Evolutionary conservation across 2,797 vertebrate genomes (phyloP).

Genomic region (Aeoliscus strigatus): DNA sequence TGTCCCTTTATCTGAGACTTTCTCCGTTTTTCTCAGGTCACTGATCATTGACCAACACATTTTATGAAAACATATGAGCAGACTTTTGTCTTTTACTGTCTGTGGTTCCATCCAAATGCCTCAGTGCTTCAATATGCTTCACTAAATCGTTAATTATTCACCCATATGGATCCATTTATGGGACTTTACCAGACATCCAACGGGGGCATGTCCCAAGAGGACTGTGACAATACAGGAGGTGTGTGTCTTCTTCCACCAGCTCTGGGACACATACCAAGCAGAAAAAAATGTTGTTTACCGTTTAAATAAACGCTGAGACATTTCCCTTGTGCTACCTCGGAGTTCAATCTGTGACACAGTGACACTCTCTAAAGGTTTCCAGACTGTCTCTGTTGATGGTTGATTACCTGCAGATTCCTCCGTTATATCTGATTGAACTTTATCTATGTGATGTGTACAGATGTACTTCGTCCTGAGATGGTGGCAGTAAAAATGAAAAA

Average conservation of each 20-base stretch:
- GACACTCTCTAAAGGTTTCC: slow-evolving; percentile 1
- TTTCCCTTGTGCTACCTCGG: slow-evolving; percentile 25
- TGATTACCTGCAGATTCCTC: slow-evolving; percentile 9
- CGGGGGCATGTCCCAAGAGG: slow-evolving; percentile 1
- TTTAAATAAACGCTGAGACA: slow-evolving; percentile 40
- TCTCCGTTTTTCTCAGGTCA: too few species aligned
- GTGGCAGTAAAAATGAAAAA: too few species aligned
- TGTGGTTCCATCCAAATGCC: too few species aligned
- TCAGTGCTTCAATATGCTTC: too few species aligned
- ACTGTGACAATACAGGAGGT: too few species aligned
- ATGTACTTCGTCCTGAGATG: too few species aligned
- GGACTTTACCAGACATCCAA: background rate
- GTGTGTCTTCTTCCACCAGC: slow-evolving; percentile 3
- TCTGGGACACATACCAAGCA: slow-evolving; percentile 1
- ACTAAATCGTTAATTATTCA: background rate
- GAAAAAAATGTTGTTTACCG: slow-evolving; percentile 49
- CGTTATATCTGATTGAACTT: background rate
- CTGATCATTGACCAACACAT: too few species aligned
- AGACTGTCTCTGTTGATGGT: slow-evolving; percentile 1
- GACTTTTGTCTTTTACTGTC: too few species aligned
- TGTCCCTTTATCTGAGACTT: too few species aligned
- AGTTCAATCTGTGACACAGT: slow-evolving; percentile 13
- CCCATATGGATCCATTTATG: slow-evolving; percentile 1
- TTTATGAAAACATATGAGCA: too few species aligned
- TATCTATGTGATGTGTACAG: slow-evolving; percentile 8